Evolutionary conservation across 2,113 vertebrate genomes (phyloP).

Genomic region (Etheostoma cragini): DNA sequence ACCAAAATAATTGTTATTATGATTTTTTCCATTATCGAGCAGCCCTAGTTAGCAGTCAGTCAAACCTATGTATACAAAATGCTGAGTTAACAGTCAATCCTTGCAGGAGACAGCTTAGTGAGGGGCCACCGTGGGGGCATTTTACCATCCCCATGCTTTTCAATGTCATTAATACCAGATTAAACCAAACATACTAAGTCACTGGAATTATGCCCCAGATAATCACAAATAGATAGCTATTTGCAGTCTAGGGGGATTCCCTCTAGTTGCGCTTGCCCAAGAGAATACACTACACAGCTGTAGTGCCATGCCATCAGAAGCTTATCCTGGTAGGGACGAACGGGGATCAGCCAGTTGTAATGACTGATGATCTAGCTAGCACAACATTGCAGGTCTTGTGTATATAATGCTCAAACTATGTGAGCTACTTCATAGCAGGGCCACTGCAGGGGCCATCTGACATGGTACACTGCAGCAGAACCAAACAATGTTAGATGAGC

Average conservation of each 20-base stretch:
- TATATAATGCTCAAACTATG: slow-evolving; percentile 4
- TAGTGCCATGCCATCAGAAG: slow-evolving; percentile 45
- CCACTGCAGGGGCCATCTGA: not conserved
- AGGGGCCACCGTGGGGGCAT: slow-evolving; percentile 50
- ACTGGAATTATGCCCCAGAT: slow-evolving; percentile 60
- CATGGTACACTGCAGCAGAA: not conserved
- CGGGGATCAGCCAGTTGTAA: slow-evolving; percentile 15
- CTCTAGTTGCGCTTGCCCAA: slow-evolving; percentile 26
- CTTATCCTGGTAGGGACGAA: slow-evolving; percentile 35
- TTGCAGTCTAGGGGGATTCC: slow-evolving; percentile 58
- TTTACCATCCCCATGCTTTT: slow-evolving; percentile 53
- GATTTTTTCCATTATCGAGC: no score
- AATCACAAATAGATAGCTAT: slow-evolving; percentile 59
- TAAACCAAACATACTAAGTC: slow-evolving; percentile 66
- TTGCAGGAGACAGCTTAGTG: slow-evolving; percentile 58
- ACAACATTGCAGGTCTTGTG: not conserved
- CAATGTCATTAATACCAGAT: slow-evolving; percentile 73
- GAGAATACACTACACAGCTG: slow-evolving; percentile 55
- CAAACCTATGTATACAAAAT: slow-evolving; percentile 10
- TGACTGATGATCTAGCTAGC: slow-evolving; percentile 15
- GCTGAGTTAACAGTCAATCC: slow-evolving; percentile 72
- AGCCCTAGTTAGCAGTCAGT: not conserved
- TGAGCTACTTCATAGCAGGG: not conserved
- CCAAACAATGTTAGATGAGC: not conserved
- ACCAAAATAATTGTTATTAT: no score